Conservation (phyloP, 2,888 invertebrate genomes). For the Meiosimyza platycephala region DNA sequence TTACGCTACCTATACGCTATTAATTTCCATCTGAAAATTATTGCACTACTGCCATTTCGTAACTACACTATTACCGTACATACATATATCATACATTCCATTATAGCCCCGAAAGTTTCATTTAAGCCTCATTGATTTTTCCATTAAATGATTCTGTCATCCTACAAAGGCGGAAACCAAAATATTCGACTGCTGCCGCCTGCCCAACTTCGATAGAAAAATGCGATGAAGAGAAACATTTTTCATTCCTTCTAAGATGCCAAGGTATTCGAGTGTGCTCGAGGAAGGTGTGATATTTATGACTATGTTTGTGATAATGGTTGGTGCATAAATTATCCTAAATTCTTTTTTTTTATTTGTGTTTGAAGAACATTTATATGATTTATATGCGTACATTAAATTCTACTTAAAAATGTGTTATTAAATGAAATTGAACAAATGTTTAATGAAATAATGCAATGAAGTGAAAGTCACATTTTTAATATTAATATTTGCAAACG, state of each 20-base stretch:
- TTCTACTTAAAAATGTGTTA: too few species aligned
- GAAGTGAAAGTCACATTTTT: slow-evolving; percentile 25
- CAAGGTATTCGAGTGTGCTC: slow-evolving; percentile 1
- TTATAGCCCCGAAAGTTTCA: not conserved
- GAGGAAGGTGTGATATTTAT: slow-evolving; percentile 18
- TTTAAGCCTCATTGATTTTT: slow-evolving; percentile 34
- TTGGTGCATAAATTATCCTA: slow-evolving; percentile 25
- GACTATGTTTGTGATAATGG: slow-evolving; percentile 28
- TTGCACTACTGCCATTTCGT: too few species aligned
- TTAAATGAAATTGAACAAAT: not conserved
- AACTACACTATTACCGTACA: too few species aligned
- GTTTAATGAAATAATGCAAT: slow-evolving; percentile 25
- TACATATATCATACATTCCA: too few species aligned
- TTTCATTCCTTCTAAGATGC: not conserved
- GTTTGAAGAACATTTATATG: not conserved
- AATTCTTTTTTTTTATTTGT: not conserved
- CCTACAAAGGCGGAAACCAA: slow-evolving; percentile 17
- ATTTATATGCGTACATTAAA: not conserved
- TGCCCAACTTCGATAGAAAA: too few species aligned
- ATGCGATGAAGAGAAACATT: too few species aligned
- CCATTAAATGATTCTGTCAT: slow-evolving; percentile 34
- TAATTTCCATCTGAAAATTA: too few species aligned
- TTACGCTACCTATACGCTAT: too few species aligned
- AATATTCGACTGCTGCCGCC: not conserved
- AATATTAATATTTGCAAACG: slow-evolving; percentile 25